Percentiles rank a stretch among this genome's conserved stretches.
phyloP scores from a whole-genome alignment of 2,797 vertebrate species.

The Sebastes elongatus region DNA sequence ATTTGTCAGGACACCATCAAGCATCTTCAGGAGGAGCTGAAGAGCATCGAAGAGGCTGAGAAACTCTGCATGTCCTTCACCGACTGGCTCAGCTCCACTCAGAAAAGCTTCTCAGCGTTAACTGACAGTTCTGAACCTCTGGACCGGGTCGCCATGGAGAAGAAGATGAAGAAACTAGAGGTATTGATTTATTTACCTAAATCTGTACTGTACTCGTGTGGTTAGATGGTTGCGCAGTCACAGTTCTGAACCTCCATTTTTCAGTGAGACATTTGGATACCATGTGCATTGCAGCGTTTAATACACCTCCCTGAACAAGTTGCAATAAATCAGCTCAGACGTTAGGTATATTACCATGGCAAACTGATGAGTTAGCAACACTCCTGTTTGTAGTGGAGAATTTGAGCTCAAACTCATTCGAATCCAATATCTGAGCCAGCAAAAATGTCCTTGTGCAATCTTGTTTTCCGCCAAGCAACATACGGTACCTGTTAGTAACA shows the following conservation, averaged over 20 bases:
- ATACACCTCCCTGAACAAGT: slow-evolving; percentile 15
- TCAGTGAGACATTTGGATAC: slow-evolving; percentile 9
- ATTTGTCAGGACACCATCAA: slow-evolving; percentile 89
- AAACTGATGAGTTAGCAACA: slow-evolving; percentile 58
- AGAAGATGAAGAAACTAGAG: slow-evolving; percentile 92
- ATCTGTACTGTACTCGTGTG: not conserved
- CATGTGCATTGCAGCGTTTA: not conserved
- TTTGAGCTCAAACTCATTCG: slow-evolving; percentile 35
- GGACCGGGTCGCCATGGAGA: slow-evolving; percentile 88
- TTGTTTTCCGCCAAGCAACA: slow-evolving; percentile 47
- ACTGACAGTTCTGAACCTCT: slow-evolving; percentile 83
- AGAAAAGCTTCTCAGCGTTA: slow-evolving; percentile 85
- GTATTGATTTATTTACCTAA: slow-evolving; percentile 72
- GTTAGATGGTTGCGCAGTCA: not conserved
- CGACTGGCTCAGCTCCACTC: slow-evolving; percentile 88
- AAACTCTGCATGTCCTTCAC: slow-evolving; percentile 86
- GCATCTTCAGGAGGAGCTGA: slow-evolving; percentile 92
- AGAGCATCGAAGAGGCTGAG: slow-evolving; percentile 89
- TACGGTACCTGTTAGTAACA: slow-evolving; percentile 27
- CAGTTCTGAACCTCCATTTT: not conserved
- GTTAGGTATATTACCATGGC: not conserved
- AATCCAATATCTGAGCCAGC: slow-evolving; percentile 41
- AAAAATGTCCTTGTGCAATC: slow-evolving; percentile 42
- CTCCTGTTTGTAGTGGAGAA: slow-evolving; percentile 23
- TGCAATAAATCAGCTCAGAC: slow-evolving; percentile 47